phyloP scores from a whole-genome alignment of 2,113 vertebrate genomes.

The Sphyrna mokarran region DNA sequence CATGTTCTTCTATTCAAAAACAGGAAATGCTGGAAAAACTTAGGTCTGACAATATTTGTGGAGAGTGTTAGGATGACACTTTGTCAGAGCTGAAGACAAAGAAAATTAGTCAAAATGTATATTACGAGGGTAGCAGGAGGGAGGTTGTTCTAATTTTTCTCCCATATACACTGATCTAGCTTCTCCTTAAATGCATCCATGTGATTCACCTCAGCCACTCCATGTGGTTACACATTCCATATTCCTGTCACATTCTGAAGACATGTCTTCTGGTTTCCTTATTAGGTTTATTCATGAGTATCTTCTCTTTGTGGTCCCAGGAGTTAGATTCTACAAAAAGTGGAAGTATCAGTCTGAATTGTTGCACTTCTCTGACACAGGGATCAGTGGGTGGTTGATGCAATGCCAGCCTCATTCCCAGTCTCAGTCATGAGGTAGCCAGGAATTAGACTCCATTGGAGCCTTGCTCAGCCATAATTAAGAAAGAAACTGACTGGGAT shows the following conservation, averaged over 20 bases:
- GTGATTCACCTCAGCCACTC: not conserved
- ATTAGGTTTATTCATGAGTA: not conserved
- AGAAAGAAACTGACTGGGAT: not conserved
- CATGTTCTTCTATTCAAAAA: not conserved
- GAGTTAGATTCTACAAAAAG: not conserved
- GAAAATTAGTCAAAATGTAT: no score
- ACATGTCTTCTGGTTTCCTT: not conserved
- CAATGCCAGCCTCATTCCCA: not conserved
- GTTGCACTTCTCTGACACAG: not conserved
- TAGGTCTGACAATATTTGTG: no score
- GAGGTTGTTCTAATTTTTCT: not conserved
- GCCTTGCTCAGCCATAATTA: not conserved
- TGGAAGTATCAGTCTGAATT: not conserved
- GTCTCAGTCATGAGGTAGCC: not conserved
- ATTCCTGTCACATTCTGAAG: not conserved
- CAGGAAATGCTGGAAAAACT: no score
- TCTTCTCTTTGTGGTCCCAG: not conserved
- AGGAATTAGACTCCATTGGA: not conserved
- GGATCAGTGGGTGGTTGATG: not conserved
- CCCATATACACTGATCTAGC: not conserved
- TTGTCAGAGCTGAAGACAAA: no score
- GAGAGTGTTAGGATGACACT: no score
- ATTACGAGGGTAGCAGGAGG: no score
- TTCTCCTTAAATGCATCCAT: not conserved
- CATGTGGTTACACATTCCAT: not conserved